phyloP scores from a whole-genome alignment of 2,797 vertebrate genomes.

The Falco biarmicus region DNA sequence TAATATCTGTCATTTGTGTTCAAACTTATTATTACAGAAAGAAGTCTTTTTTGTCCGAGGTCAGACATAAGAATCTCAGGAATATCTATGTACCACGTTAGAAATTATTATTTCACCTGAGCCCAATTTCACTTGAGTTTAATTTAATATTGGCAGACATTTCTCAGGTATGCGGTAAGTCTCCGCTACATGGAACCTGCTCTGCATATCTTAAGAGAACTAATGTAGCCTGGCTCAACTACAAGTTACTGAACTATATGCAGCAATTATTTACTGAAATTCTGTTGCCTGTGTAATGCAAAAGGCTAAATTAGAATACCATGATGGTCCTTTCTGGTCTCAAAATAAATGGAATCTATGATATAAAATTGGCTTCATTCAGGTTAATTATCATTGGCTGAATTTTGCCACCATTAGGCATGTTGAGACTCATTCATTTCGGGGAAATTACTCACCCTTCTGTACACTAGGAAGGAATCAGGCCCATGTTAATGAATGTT shows the following conservation, averaged over 20 bases:
- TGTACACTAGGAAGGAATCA: neutral
- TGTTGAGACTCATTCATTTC: neutral
- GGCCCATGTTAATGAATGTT: neutral
- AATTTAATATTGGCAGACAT: conserved; percentile 4
- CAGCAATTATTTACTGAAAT: neutral
- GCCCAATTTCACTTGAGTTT: neutral
- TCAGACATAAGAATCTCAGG: neutral
- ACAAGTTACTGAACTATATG: neutral
- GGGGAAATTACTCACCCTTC: neutral
- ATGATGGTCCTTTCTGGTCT: neutral
- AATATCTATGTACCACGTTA: neutral
- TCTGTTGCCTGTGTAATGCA: neutral
- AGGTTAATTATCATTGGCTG: neutral
- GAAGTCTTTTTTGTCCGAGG: neutral
- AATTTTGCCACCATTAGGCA: neutral
- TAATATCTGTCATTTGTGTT: neutral
- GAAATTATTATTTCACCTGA: neutral
- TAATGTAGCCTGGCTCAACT: neutral
- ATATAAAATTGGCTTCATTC: neutral
- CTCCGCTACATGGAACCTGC: neutral
- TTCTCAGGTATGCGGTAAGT: neutral
- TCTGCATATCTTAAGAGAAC: neutral
- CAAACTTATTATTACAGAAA: neutral
- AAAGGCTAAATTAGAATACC: neutral
- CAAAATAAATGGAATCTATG: neutral